phyloP scores from a whole-genome alignment of 2,113 vertebrate genomes.

The Silurus glanis region DNA sequence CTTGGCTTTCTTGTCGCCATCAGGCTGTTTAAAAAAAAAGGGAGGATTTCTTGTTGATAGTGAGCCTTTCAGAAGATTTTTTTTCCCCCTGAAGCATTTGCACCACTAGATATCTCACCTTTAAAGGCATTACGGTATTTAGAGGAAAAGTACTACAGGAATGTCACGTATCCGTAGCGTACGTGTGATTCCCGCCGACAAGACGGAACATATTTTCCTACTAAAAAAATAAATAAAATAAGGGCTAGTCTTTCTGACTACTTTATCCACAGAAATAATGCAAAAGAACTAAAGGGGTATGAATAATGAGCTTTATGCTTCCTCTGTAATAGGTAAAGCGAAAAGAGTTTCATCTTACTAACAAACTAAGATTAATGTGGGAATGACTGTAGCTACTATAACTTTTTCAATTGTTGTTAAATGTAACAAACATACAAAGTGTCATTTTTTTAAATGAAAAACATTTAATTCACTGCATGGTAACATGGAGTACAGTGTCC shows the following conservation, averaged over 20 bases:
- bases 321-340: neutral
- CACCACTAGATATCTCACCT: neutral
- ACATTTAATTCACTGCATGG: no score
- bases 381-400: no score
- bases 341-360: no score
- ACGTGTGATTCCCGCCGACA: neutral
- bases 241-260: neutral
- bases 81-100: neutral
- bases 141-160: neutral
- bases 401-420: no score
- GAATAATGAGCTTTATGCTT: neutral
- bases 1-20: constrained; percentile 30
- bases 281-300: no score
- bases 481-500: no score
- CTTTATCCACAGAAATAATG: neutral
- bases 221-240: neutral
- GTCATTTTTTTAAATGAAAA: no score
- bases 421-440: no score
- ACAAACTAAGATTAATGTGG: no score
- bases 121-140: neutral
- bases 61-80: neutral
- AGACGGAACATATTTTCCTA: neutral
- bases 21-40: constrained; percentile 27
- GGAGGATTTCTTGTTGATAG: constrained; percentile 6
- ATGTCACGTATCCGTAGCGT: neutral